Evolutionary conservation across 2,113 vertebrate species (phyloP).

Genomic region (Hypomesus transpacificus): DNA sequence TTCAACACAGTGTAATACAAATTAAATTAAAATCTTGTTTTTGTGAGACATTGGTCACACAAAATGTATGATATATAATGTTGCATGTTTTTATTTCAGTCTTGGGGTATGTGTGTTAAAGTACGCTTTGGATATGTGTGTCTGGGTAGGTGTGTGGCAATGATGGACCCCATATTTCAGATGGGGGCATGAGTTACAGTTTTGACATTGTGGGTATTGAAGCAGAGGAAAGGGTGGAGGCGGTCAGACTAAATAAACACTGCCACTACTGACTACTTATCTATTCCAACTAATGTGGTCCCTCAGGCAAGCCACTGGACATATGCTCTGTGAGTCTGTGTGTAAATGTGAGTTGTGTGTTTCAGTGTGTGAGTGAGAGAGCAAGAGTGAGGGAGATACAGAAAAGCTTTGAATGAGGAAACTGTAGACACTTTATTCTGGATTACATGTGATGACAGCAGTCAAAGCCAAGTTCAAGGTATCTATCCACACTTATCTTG

Average conservation of each 20-base stretch:
- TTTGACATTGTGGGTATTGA: neutral
- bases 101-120: no score
- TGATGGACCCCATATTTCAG: neutral
- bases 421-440: slow-evolving; percentile 46
- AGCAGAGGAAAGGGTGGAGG: slow-evolving; percentile 35
- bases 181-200: neutral
- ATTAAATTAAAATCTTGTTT: no score
- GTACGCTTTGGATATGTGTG: no score
- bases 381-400: slow-evolving; percentile 22
- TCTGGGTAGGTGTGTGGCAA: no score
- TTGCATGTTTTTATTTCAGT: no score
- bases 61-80: no score
- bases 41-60: no score
- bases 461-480: slow-evolving; percentile 50
- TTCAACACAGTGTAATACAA: no score
- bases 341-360: slow-evolving; percentile 7
- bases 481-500: slow-evolving; percentile 36
- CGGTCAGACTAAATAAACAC: slow-evolving; percentile 45
- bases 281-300: slow-evolving; percentile 51
- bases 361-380: slow-evolving; percentile 19
- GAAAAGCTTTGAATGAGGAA: slow-evolving; percentile 44
- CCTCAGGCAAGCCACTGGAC: slow-evolving; percentile 34
- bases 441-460: slow-evolving; percentile 32
- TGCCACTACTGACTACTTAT: slow-evolving; percentile 29
- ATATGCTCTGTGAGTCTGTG: slow-evolving; percentile 3